Conservation (phyloP, 1,140 invertebrate genomes). For the Solenopsis fugax region DNA sequence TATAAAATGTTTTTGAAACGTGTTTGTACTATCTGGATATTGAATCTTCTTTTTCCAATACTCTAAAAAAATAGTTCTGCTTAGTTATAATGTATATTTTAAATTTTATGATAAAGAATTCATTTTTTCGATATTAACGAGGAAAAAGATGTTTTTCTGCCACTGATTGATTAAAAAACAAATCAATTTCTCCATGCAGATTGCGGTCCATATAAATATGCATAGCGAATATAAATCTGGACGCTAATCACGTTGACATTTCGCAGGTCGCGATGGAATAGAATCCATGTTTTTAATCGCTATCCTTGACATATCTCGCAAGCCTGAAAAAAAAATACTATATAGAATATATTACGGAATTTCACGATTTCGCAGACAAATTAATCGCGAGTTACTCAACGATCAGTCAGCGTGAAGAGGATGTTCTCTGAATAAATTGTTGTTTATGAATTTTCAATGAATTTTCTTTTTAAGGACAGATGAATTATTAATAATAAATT, state of each 20-base stretch:
- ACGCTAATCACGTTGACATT: conserved; percentile 1
- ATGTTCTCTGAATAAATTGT: background rate
- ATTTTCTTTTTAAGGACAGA: too few species aligned
- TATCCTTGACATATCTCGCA: background rate
- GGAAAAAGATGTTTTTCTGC: background rate
- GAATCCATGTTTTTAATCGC: conserved; percentile 1
- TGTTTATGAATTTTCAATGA: background rate
- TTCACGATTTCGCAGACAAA: background rate
- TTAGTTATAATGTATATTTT: background rate
- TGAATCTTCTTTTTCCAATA: too few species aligned
- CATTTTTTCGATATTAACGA: background rate
- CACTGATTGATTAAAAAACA: background rate
- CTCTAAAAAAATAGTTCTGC: too few species aligned
- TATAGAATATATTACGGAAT: background rate
- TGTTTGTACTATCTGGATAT: too few species aligned
- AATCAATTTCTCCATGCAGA: background rate
- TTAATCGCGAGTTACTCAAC: background rate
- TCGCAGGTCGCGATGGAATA: background rate
- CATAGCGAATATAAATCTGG: conserved; percentile 5
- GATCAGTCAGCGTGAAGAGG: background rate
- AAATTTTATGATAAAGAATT: background rate
- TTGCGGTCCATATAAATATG: conserved; percentile 12
- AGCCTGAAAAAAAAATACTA: background rate
- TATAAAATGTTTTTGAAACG: too few species aligned
- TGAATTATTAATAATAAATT: too few species aligned